A percentile compares a stretch with the other conserved stretches of the same genome.
Evolutionary conservation across 2,888 invertebrate species (phyloP).

Genomic region (Synergus gifuensis): DNA sequence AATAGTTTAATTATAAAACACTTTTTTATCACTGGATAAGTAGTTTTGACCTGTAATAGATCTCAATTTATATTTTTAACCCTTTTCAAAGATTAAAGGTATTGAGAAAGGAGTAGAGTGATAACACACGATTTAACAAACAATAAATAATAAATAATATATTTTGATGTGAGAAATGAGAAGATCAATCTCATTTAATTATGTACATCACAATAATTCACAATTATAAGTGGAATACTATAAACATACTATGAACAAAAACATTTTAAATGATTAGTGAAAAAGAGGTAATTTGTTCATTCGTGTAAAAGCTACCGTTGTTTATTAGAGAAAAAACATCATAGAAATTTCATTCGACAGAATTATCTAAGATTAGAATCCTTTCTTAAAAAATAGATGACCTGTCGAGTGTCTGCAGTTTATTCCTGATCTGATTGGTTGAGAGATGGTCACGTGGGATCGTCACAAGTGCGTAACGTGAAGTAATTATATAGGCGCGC

Average conservation of each 20-base stretch:
- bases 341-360: neutral
- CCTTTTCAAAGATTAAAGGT: neutral
- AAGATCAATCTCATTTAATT: neutral
- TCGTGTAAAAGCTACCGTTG: neutral
- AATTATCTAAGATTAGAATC: neutral
- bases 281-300: neutral
- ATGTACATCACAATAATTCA: slow-evolving; percentile 12
- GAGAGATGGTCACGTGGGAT: too few species aligned
- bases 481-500: too few species aligned
- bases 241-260: neutral
- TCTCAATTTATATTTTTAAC: too few species aligned
- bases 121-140: neutral
- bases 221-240: neutral
- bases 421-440: too few species aligned
- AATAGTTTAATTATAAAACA: too few species aligned
- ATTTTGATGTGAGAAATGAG: neutral
- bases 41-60: too few species aligned
- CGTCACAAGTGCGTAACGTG: too few species aligned
- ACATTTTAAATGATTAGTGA: neutral
- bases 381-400: too few species aligned
- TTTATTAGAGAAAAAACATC: neutral
- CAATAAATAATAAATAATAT: slow-evolving; percentile 33
- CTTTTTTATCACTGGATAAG: too few species aligned
- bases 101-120: neutral
- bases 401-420: too few species aligned